Percentiles rank a stretch among this genome's conserved stretches.
Evolutionary conservation across 2,113 vertebrate species (phyloP).

Genomic region (Gambusia affinis): DNA sequence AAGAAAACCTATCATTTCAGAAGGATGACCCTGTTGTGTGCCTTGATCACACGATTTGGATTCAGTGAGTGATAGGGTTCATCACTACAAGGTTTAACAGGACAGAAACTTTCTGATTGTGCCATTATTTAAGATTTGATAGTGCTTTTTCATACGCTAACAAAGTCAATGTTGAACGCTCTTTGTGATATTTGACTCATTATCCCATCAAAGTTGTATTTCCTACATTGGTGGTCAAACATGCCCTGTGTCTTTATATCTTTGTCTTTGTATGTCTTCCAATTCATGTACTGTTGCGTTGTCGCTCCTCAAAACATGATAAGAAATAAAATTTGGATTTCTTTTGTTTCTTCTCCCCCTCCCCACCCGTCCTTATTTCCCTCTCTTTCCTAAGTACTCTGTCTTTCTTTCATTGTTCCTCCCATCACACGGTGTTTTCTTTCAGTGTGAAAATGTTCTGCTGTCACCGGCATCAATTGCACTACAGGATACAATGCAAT

Average conservation of each 20-base stretch:
- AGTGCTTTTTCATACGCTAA: constrained; percentile 70
- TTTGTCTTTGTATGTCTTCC: constrained; percentile 78
- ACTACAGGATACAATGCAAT: constrained; percentile 57
- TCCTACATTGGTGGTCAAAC: constrained; percentile 61
- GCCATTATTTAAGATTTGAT: constrained; percentile 67
- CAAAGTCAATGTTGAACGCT: constrained; percentile 53
- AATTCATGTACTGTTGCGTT: constrained; percentile 66
- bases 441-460: constrained; percentile 51
- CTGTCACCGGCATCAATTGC: constrained; percentile 53
- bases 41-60: constrained; percentile 67
- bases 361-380: constrained; percentile 16
- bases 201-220: constrained; percentile 50
- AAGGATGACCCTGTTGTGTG: constrained; percentile 67
- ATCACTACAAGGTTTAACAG: constrained; percentile 43
- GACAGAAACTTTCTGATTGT: constrained; percentile 65
- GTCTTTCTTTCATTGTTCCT: not conserved
- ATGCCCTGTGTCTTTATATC: constrained; percentile 59
- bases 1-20: constrained; percentile 34
- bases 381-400: not conserved
- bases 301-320: constrained; percentile 53
- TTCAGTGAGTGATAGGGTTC: constrained; percentile 58
- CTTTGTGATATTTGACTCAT: constrained; percentile 63
- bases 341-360: constrained; percentile 47
- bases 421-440: constrained; percentile 28
- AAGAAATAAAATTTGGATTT: constrained; percentile 58